Evolutionary conservation across 2,797 vertebrate species (phyloP), one percentile per base, ranked within the genome.

Genomic region (Harpagifer antarcticus): DNA sequence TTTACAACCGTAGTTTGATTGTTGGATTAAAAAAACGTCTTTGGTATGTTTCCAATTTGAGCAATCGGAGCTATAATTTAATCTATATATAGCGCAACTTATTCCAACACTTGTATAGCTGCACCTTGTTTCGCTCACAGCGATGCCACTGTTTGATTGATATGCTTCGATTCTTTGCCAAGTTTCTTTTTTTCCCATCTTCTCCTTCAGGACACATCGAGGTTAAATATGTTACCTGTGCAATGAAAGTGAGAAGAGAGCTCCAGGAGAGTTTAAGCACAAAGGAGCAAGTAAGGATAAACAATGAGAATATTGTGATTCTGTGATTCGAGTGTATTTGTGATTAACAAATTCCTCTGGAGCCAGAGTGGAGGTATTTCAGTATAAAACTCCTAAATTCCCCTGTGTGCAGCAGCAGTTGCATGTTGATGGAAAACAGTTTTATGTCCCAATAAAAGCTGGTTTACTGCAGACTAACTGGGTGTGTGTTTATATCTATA

Each of bases 391-490:
- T 55, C 56, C 73, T 80, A 82, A 91, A 89, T 78, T 68, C 72
- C 45, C 63, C 74, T 66, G 79, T 79, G 86, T 86, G 82, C 59
- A 72, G 83, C 73, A 74, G 85, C 77, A 84, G 80, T 76, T 73
- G n/a, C n/a, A n/a, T 87, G 83, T 83, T 84, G 90, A 86, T 92
- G 91, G 91, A 93, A 93, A 93, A 93, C 82, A 78, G 61, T 89
- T 93, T 93, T 92, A 94, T 86, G 83, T 89, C 83, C 83, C 88
- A 89, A 81, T 91, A 93, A 93, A 93, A 92, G 74, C 73, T 55
- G 76, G 55, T 93, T 93, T 92, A 92, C 84, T 87, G 85, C 85
- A 76, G 83, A 74, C 81, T 88, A 90, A 93, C 84, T 85, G 91
- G 84, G 85, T 89, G 88, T 87, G 86, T 92, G 78, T 92, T 90